Evolutionary conservation across 1,140 invertebrate species (phyloP).

Genomic region (Ceratina japonica): DNA sequence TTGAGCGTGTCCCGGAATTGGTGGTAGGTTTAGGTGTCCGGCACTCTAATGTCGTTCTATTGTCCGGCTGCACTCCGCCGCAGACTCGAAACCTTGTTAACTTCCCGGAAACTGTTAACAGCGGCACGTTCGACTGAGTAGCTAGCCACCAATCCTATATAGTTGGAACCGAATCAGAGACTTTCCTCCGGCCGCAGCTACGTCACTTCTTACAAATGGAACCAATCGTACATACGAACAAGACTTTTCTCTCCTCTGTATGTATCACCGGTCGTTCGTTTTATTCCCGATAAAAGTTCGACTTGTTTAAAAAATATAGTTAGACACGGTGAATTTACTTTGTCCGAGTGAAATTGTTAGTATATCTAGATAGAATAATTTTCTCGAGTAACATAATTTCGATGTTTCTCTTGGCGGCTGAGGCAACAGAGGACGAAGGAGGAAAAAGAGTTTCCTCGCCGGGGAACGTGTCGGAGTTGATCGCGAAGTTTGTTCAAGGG

Average conservation of each 20-base stretch:
- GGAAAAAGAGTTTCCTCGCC: no score
- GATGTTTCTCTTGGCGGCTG: no score
- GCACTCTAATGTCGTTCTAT: conserved; percentile 67
- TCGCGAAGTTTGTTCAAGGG: not conserved
- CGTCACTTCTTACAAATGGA: conserved; percentile 61
- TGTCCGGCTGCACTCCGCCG: conserved; percentile 60
- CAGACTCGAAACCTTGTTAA: conserved; percentile 71
- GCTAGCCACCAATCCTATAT: conserved; percentile 20
- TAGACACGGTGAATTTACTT: no score
- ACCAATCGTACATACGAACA: conserved; percentile 53
- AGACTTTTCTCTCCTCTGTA: no score
- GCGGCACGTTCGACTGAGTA: conserved; percentile 61
- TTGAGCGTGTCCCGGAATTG: conserved; percentile 26
- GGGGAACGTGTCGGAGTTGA: not conserved
- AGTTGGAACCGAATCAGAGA: conserved; percentile 56
- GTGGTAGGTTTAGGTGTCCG: conserved; percentile 58
- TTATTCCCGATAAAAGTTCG: no score
- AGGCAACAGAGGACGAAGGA: no score
- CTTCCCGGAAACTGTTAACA: conserved; percentile 73
- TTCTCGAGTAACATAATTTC: no score
- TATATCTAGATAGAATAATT: no score
- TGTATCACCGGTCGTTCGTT: not conserved
- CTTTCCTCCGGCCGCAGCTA: conserved; percentile 20
- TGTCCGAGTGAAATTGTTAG: not conserved
- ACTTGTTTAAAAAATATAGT: no score